Evolutionary conservation across 2,888 invertebrate species (phyloP).

Genomic region (Scelioninae gen. 2): DNA sequence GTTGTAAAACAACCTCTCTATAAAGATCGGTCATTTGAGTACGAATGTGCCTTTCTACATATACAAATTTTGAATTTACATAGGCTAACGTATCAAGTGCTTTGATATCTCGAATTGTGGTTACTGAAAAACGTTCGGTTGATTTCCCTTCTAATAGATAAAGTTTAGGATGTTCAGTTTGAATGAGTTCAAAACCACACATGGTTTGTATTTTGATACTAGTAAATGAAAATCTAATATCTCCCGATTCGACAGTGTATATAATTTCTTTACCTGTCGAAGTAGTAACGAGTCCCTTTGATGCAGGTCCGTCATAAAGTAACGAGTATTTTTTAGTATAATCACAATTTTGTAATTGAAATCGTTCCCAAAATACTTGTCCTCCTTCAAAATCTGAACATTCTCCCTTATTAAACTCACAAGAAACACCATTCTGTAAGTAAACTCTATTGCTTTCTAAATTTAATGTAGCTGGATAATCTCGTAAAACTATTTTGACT

Average conservation of each 20-base stretch:
- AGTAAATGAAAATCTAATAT: neutral
- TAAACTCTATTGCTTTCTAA: neutral
- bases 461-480: neutral
- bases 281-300: neutral
- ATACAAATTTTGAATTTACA: slow-evolving; percentile 5
- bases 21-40: neutral
- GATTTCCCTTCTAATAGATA: neutral
- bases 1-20: neutral
- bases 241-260: neutral
- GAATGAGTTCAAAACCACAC: neutral
- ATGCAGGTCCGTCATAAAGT: neutral
- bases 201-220: too few species aligned
- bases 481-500: neutral
- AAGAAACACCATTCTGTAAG: neutral
- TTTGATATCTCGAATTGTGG: too few species aligned
- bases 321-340: too few species aligned
- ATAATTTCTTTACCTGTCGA: too few species aligned
- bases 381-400: slow-evolving; percentile 10
- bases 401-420: slow-evolving; percentile 5
- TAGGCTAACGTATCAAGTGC: neutral
- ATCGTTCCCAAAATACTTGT: slow-evolving; percentile 2
- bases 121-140: too few species aligned
- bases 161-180: neutral
- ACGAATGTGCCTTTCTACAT: neutral
- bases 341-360: too few species aligned